Evolutionary conservation across 2,888 invertebrate genomes (phyloP), one percentile per base, ranked within the genome.

Genomic region (Idaea dimidiata): DNA sequence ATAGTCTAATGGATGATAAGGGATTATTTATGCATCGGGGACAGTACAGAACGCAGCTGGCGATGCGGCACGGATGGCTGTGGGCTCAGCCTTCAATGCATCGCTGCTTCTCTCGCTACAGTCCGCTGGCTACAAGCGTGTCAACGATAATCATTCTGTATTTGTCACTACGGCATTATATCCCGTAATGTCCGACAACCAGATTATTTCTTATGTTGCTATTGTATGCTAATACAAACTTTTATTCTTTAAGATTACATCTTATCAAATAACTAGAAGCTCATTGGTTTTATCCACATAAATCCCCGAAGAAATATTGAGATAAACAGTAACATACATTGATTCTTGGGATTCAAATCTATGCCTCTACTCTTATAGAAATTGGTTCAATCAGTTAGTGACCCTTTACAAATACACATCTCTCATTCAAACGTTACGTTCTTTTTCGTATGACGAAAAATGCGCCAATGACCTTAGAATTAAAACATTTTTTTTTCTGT

Each of bases 11-110:
- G 43, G 43, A 43, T 43, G 82, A 82, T 84, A 81, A 80, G 79
- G 77, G 70, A 78, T 80, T 82, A 84, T 82, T 82, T 83, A 86
- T 84, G 82, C 81, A 84, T 78, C 70, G 77, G 74, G 83, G 77
- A 77, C 82, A 72, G 43, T 62, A 62, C 81, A 72, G 43, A 62
- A 62, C 33, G 53, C 64, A 43, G 53, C 62, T 58, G 43, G 68
- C 63, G 60, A 62, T 58, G 59, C 59, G 66, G 64, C 69, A 67
- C 67, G 63, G 64, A 59, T 67, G 43, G 43, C 43, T 43, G 14
- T 43, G 43, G 61, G 66, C 60, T 68, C 63, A 61, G 67, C 62
- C 73, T 72, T 63, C 66, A 63, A 67, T 72, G 70, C 72, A 73
- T 72, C 71, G 63, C 67, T 65, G 74, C 67, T 66, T 68, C 66